phyloP scores from a whole-genome alignment of 2,113 vertebrate species.

The Phylloscopus trochiloides region DNA sequence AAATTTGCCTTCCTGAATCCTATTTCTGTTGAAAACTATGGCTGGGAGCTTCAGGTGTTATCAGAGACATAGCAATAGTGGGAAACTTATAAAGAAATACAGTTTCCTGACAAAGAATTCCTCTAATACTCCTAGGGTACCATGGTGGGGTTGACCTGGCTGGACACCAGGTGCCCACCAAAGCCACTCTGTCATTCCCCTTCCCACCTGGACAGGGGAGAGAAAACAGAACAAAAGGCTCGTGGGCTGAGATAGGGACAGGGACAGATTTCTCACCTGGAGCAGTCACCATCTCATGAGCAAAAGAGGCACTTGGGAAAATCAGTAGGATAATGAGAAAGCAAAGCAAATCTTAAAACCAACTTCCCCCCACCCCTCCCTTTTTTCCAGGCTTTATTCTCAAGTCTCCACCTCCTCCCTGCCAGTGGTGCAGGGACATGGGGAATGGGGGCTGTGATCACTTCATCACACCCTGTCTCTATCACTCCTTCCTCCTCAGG shows the following conservation, averaged over 20 bases:
- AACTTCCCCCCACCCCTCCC: background rate
- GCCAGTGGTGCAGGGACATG: background rate
- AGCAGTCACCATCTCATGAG: background rate
- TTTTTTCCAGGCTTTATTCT: background rate
- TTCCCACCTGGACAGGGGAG: background rate
- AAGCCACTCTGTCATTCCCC: background rate
- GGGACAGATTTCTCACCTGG: background rate
- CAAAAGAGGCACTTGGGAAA: background rate
- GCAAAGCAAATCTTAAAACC: background rate
- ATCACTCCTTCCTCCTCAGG: background rate
- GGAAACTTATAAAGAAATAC: background rate
- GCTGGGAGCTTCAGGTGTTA: background rate
- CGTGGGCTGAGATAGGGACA: background rate
- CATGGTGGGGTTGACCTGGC: background rate
- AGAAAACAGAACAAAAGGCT: background rate
- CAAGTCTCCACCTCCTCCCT: background rate
- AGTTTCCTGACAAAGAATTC: background rate
- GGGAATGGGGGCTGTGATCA: background rate
- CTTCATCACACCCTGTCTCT: background rate
- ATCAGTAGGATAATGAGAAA: background rate
- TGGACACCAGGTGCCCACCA: background rate
- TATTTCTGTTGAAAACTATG: background rate
- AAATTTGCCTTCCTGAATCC: conserved; percentile 32
- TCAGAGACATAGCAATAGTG: background rate
- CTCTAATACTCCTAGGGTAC: background rate